Conservation (phyloP, 37 sponge, comb jelly and placozoan species). For the Sycon ciliatum region DNA sequence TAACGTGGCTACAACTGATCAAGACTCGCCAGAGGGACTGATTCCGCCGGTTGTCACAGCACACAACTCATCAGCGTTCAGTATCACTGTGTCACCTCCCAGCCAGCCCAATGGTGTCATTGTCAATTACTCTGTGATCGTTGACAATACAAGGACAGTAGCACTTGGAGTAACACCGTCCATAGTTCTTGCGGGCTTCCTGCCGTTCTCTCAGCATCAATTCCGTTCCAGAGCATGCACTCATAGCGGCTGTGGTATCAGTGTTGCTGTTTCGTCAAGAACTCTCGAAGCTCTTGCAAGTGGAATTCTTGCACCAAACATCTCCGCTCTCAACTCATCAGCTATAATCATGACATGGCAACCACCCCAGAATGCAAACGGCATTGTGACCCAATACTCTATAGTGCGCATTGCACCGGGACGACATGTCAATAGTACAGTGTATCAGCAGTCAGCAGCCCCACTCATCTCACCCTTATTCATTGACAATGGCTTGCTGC, state of each 20-base stretch:
- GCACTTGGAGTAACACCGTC: constrained; percentile 34
- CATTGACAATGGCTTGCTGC: constrained; percentile 40
- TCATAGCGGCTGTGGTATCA: constrained; percentile 54
- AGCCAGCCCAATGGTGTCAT: constrained; percentile 57
- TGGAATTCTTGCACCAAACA: constrained; percentile 39
- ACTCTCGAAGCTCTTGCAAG: constrained; percentile 43
- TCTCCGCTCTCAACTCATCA: constrained; percentile 43
- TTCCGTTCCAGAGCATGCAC: constrained; percentile 61
- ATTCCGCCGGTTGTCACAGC: constrained; percentile 11
- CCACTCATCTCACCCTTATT: too few relatives aligned
- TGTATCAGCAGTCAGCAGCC: too few relatives aligned
- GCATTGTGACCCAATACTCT: constrained; percentile 51
- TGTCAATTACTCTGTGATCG: constrained; percentile 38
- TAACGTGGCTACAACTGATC: neutral
- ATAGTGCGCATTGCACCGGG: too few relatives aligned
- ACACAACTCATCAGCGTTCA: constrained; percentile 27
- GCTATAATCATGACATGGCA: constrained; percentile 61
- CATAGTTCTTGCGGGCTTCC: constrained; percentile 40
- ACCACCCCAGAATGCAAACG: constrained; percentile 57
- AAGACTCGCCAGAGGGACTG: constrained; percentile 50
- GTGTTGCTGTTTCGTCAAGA: constrained; percentile 11
- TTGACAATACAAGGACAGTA: constrained; percentile 9
- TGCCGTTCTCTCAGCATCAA: constrained; percentile 55
- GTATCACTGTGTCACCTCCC: constrained; percentile 47
- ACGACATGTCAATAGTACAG: too few relatives aligned